Base-by-base conservation (phyloP, 2,888 invertebrate genomes). In the Drosophila borealis region DNA sequence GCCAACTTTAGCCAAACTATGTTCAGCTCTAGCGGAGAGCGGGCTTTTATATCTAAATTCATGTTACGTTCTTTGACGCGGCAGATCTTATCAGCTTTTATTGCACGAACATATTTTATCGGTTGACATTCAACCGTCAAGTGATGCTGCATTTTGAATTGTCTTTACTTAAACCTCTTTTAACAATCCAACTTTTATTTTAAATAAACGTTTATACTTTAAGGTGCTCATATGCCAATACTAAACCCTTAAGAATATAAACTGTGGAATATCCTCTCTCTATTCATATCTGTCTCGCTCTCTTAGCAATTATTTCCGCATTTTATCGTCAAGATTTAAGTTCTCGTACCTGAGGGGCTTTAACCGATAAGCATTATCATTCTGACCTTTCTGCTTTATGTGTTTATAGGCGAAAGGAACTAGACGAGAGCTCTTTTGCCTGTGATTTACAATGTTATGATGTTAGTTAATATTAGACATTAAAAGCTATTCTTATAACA, bases 351-450 rank as follows among this genome's bases (percentile, higher is more conserved):
- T 61, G 60, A 11, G 21, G 45, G 46, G 60, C 65, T 51, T 70
- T 79, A 83, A 86, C 87, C 84, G 84, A 86, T 83, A 83, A 86
- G 70, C 42, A 36, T 67, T 76, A 79, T 81, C 65, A 14, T 41
- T 46, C 14, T 51, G 50, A 78, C 74, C 76, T 82, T 59, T 81
- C 67, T 25, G 55, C 42, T 69, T 73, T 73, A 78, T 63, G 62
- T 41, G 69, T 64, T 65, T 64, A 74, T 65, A 39, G 9, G 25
- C 54, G 14, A 55, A 13, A 10, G 53, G 59, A 50, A 56, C 46
- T 33, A 25, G 11, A 37, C 25, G 5, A 10, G 9, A 9, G 10
- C 14, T 45, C 53, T 45, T 37, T 64, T 46, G 36, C 17, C 61
- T 48, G 53, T 57, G 50, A 70, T 70, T 75, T 78, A 66, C 56